phyloP scores from a whole-genome alignment of 2,888 invertebrate genomes.

The Drosophila pseudotalamancana region DNA sequence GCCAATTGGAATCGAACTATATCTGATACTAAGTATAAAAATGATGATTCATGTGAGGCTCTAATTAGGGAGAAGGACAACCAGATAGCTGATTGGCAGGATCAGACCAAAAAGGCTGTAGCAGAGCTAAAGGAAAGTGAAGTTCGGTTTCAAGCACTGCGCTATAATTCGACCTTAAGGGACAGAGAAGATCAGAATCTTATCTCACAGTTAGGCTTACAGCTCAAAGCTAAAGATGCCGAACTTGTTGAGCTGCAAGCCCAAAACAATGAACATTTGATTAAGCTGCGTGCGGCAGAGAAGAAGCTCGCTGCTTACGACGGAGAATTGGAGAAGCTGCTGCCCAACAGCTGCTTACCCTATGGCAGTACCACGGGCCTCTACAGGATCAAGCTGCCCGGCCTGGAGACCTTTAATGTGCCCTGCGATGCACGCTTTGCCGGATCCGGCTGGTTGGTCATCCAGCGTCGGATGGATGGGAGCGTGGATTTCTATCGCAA shows the following conservation, averaged over 20 bases:
- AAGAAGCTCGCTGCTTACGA: slow-evolving; percentile 9
- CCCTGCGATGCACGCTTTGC: slow-evolving; percentile 84
- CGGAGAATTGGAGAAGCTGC: background rate
- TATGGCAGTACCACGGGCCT: slow-evolving; percentile 30
- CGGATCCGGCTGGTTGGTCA: slow-evolving; percentile 89
- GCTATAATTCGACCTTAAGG: background rate
- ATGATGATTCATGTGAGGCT: background rate
- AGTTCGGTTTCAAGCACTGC: background rate
- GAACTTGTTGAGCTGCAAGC: background rate
- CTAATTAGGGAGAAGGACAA: background rate
- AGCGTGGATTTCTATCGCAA: slow-evolving; percentile 87
- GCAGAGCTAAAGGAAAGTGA: background rate
- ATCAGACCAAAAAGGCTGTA: background rate
- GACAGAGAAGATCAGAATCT: background rate
- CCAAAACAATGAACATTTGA: background rate
- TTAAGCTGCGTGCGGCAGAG: background rate
- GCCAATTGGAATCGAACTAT: background rate
- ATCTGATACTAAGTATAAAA: no score
- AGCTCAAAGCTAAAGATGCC: background rate
- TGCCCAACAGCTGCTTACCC: slow-evolving; percentile 28
- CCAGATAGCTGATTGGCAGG: background rate
- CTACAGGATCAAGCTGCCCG: slow-evolving; percentile 14
- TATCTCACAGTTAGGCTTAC: background rate
- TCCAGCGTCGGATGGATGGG: slow-evolving; percentile 88
- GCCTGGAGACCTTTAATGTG: slow-evolving; percentile 85